Base-by-base conservation (phyloP, 2,113 vertebrate species). In the Megalops atlanticus region DNA sequence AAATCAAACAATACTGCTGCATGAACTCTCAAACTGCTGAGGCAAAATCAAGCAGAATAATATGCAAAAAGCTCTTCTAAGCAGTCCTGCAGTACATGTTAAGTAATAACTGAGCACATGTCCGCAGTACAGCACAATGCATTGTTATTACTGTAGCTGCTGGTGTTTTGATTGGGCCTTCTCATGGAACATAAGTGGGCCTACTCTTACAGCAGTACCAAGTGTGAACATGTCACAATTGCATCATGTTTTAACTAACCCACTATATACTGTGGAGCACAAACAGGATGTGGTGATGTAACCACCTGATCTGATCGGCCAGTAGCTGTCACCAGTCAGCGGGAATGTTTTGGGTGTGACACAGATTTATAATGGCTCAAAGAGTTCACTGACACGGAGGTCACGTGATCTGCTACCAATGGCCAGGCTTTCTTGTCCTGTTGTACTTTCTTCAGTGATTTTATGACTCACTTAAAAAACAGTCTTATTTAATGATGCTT, bases 201-300 rank as follows among this genome's bases (percentile, higher is more conserved):
- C 24, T n/a, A 31, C 58, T 64, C 58, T 45, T 14, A 45, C 24
- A 31, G 58, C 58, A 64, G 58, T n/a, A 27, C 58, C 58, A 31
- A 31, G 58, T 64, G 58, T n/a, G 15, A 71, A 71, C 69, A 71
- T 38, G 69, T 10, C 58, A n/a, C 4, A 10, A n/a, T 31, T n/a
- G 58, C 58, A 64, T 64, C 36, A 71, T 71, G 69, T 71, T 71
- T 71, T 6, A 33, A 38, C 69, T 36, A 71, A 71, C 69, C 69
- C 27, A 15, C 2, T 16, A 38, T 21, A 36, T 38, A 15, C 69
- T 36, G 86, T 84, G 77, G 80, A 81, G 82, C 39, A 14, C 36
- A 43, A 41, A 71, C 43, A 49, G 74, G 74, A 68, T 83, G 82
- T 84, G 84, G 87, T 79, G 84, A 87, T 87, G 82, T 85, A 84